Conservation (phyloP, 2,888 invertebrate genomes). For the Therioaphis trifolii region DNA sequence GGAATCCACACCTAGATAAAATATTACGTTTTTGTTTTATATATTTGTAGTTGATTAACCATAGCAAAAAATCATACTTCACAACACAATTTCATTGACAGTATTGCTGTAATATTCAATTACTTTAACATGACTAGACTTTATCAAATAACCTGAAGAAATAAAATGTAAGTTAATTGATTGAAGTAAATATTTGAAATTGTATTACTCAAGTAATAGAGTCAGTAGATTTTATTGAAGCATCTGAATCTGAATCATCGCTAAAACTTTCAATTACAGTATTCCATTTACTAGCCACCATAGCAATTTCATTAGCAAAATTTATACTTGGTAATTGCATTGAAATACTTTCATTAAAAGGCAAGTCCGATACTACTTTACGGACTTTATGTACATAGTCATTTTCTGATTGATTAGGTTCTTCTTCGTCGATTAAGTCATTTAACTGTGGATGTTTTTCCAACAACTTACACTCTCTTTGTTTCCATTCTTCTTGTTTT, state of each 20-base stretch:
- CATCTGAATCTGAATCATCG: slow-evolving; percentile 42
- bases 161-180: not conserved
- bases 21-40: not conserved
- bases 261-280: slow-evolving; percentile 40
- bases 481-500: slow-evolving; percentile 52
- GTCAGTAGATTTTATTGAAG: not conserved
- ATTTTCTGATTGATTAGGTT: not conserved
- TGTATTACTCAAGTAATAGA: slow-evolving; percentile 9
- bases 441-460: slow-evolving; percentile 35
- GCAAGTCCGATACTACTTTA: slow-evolving; percentile 33
- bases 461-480: slow-evolving; percentile 29
- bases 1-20: not conserved
- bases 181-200: not conserved
- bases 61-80: not conserved
- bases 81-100: not conserved
- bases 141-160: slow-evolving; percentile 5
- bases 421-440: not conserved
- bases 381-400: not conserved
- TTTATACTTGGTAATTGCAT: slow-evolving; percentile 1
- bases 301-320: slow-evolving; percentile 51
- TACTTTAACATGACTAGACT: not conserved
- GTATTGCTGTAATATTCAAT: not conserved
- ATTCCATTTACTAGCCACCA: slow-evolving; percentile 49
- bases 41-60: not conserved
- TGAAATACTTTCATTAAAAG: not conserved